phyloP scores from a whole-genome alignment of 2,888 invertebrate species.

The Spatulosminthurus flaviceps region DNA sequence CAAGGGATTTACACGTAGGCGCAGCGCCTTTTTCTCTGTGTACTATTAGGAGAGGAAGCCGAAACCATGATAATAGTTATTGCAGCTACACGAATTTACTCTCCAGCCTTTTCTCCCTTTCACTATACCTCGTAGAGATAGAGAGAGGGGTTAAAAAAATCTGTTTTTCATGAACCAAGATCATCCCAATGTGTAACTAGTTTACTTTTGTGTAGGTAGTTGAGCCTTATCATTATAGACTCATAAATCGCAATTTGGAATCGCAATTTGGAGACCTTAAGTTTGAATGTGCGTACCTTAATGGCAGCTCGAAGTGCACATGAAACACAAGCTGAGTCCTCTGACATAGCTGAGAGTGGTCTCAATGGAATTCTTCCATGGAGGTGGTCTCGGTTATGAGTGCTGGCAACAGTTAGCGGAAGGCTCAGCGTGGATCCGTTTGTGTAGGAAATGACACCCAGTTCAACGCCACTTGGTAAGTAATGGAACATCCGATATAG shows the following conservation, averaged over 20 bases:
- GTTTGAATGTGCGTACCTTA: constrained; percentile 53
- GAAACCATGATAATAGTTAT: constrained; percentile 19
- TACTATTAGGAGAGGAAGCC: not conserved
- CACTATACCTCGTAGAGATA: not conserved
- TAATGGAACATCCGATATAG: constrained; percentile 64
- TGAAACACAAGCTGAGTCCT: constrained; percentile 59
- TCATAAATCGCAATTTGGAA: constrained; percentile 45
- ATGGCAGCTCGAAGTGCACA: constrained; percentile 62
- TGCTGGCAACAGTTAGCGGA: constrained; percentile 63
- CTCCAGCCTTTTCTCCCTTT: not conserved
- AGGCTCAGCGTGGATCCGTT: constrained; percentile 61
- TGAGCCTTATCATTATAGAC: constrained; percentile 41
- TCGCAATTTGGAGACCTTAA: constrained; percentile 16
- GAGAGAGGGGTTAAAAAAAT: not conserved
- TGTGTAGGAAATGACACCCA: constrained; percentile 64
- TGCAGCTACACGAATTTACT: constrained; percentile 21
- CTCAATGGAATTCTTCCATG: constrained; percentile 64
- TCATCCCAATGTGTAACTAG: not conserved
- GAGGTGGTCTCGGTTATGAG: constrained; percentile 63
- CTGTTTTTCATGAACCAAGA: not conserved
- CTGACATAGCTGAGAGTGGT: constrained; percentile 57
- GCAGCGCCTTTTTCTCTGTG: not conserved
- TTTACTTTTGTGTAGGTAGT: constrained; percentile 36
- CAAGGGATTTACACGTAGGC: constrained; percentile 32
- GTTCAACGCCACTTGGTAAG: constrained; percentile 63